Evolutionary conservation across 2,797 vertebrate genomes (phyloP).

Genomic region (Enteromius unitaeniatus): DNA sequence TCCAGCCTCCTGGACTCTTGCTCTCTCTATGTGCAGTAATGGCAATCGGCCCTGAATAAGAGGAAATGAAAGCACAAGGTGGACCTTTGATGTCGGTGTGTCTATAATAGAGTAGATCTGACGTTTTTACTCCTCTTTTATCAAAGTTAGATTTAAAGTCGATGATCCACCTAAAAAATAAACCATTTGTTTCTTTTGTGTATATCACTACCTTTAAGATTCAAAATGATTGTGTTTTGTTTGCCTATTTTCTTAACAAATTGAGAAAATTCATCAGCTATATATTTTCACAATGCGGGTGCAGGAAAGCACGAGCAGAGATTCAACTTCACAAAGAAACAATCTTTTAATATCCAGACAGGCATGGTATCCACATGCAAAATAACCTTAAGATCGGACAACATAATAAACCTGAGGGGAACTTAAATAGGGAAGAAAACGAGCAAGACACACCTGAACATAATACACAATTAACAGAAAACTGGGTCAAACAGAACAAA

Average conservation of each 20-base stretch:
- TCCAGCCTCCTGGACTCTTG: slow-evolving; percentile 49
- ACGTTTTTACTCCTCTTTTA: slow-evolving; percentile 3
- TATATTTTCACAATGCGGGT: too few species aligned
- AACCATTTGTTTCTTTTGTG: neutral
- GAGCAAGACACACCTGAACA: too few species aligned
- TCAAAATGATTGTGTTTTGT: neutral
- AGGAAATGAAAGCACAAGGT: slow-evolving; percentile 61
- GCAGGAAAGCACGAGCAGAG: too few species aligned
- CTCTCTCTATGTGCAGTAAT: slow-evolving; percentile 32
- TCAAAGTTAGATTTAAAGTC: slow-evolving; percentile 13
- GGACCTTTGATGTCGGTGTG: slow-evolving; percentile 68
- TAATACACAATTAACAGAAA: too few species aligned
- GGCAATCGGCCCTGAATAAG: slow-evolving; percentile 72
- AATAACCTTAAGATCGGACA: too few species aligned
- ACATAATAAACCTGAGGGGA: too few species aligned
- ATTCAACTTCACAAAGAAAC: too few species aligned
- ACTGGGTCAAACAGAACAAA: too few species aligned
- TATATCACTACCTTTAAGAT: neutral
- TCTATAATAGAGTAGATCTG: slow-evolving; percentile 57
- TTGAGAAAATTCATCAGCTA: neutral
- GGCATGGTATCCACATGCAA: too few species aligned
- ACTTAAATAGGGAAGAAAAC: too few species aligned
- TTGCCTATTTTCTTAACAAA: neutral
- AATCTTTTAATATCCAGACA: too few species aligned
- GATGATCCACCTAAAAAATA: slow-evolving; percentile 34